These are phyloP conservation scores for Apodemia mormo DNA, from an alignment of 2,888 invertebrate genomes.

Conservation along the genomic window DNA sequence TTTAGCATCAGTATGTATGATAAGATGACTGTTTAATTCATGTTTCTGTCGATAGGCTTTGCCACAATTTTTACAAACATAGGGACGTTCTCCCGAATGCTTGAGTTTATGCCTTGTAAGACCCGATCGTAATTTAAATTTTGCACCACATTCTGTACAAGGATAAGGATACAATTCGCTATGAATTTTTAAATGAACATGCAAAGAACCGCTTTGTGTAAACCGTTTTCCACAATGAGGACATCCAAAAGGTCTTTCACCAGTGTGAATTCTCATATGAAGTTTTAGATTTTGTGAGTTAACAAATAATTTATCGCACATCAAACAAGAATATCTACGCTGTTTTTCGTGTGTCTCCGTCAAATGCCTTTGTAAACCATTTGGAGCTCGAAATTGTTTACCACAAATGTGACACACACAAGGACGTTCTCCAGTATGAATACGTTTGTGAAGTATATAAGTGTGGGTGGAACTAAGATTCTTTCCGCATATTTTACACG, in stretches of 20 bases:
- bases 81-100: slow-evolving; percentile 84
- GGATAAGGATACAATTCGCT: slow-evolving; percentile 77
- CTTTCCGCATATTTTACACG: slow-evolving; percentile 82
- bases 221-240: slow-evolving; percentile 83
- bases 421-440: slow-evolving; percentile 85
- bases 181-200: slow-evolving; percentile 84
- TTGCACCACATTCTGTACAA: slow-evolving; percentile 83
- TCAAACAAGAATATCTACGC: slow-evolving; percentile 80
- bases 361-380: slow-evolving; percentile 83
- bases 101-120: slow-evolving; percentile 80
- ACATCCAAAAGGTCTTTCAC: slow-evolving; percentile 82
- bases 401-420: slow-evolving; percentile 86
- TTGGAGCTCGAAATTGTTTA: slow-evolving; percentile 84
- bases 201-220: slow-evolving; percentile 84
- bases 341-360: slow-evolving; percentile 84
- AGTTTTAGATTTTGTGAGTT: slow-evolving; percentile 83
- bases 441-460: slow-evolving; percentile 83
- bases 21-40: slow-evolving; percentile 78
- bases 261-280: slow-evolving; percentile 82
- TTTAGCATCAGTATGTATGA: slow-evolving; percentile 77
- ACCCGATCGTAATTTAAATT: slow-evolving; percentile 81
- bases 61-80: slow-evolving; percentile 81
- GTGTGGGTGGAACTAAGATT: slow-evolving; percentile 83
- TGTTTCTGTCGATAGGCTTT: slow-evolving; percentile 81
- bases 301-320: slow-evolving; percentile 80